Percentiles rank a stretch among this genome's conserved stretches.
Conservation (phyloP, 2,113 vertebrate species). For the Gymnogyps californianus region DNA sequence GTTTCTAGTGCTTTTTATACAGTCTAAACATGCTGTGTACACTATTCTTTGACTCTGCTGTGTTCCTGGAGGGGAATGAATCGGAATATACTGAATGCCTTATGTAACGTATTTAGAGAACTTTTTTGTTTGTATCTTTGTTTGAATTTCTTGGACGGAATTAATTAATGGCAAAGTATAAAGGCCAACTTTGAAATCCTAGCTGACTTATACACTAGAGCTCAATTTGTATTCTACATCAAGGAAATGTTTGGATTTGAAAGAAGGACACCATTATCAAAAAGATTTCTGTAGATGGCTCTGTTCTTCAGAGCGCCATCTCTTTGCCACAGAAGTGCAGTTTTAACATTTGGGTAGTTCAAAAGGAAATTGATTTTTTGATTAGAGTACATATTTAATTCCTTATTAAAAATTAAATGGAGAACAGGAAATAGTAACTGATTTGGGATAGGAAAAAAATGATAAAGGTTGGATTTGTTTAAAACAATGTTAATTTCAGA, state of each 20-base stretch:
- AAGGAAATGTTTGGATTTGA: slow-evolving; percentile 60
- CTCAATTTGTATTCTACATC: slow-evolving; percentile 68
- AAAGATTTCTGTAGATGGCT: slow-evolving; percentile 59
- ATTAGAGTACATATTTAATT: slow-evolving; percentile 7
- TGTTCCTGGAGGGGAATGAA: slow-evolving; percentile 65
- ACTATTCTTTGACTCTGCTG: slow-evolving; percentile 53
- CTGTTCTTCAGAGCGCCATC: neutral
- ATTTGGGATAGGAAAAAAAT: neutral
- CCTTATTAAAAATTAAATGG: slow-evolving; percentile 1
- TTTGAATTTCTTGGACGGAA: slow-evolving; percentile 61
- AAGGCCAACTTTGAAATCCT: slow-evolving; percentile 61
- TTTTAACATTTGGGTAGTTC: slow-evolving; percentile 21
- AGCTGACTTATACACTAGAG: slow-evolving; percentile 60
- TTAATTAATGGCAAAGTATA: slow-evolving; percentile 65
- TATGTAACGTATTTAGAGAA: slow-evolving; percentile 69
- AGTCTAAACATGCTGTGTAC: slow-evolving; percentile 34
- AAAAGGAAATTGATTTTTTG: slow-evolving; percentile 13
- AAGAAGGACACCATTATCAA: slow-evolving; percentile 66
- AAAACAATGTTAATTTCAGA: neutral
- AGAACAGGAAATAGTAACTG: neutral
- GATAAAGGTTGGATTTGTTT: neutral
- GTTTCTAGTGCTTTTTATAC: slow-evolving; percentile 44
- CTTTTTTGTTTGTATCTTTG: slow-evolving; percentile 66
- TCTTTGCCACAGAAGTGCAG: neutral
- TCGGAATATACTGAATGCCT: slow-evolving; percentile 64